These are phyloP conservation scores for Blastomussa wellsi DNA, from an alignment of 92 coral and sea anemone species.

Conservation along the genomic window DNA sequence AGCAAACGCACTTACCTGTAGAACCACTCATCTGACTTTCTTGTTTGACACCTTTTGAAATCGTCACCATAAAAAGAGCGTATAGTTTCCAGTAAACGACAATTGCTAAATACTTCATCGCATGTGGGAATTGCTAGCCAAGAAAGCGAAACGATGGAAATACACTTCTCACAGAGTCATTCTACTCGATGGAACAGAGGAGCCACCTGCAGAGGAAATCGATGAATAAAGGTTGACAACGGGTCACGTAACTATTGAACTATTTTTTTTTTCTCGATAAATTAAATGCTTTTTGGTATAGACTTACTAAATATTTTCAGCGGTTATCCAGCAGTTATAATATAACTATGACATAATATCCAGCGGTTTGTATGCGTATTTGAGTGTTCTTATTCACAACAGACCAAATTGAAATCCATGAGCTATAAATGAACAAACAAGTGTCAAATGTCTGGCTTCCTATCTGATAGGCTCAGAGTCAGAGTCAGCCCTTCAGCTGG, in stretches of 20 bases:
- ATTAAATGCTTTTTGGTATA: neutral
- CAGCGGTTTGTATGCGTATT: too few species aligned
- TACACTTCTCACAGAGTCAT: neutral
- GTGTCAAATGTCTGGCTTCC: too few species aligned
- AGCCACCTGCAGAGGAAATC: neutral
- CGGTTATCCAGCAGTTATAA: too few species aligned
- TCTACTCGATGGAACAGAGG: neutral
- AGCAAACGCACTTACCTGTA: constrained; percentile 4
- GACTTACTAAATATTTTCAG: neutral
- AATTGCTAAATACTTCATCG: constrained; percentile 9
- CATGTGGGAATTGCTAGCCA: neutral
- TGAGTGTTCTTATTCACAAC: too few species aligned
- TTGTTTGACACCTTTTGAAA: constrained; percentile 14
- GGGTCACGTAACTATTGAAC: constrained; percentile 13
- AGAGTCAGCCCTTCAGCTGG: too few species aligned
- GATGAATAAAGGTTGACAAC: neutral
- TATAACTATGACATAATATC: too few species aligned
- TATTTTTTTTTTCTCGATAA: neutral
- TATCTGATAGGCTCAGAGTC: too few species aligned
- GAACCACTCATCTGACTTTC: neutral
- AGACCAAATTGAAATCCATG: too few species aligned
- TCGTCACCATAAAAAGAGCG: constrained; percentile 7
- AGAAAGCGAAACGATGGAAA: neutral
- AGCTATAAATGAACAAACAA: too few species aligned
- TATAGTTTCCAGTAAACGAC: neutral